Base-by-base conservation (phyloP, 2,113 vertebrate genomes). In the Cnemophilus loriae region DNA sequence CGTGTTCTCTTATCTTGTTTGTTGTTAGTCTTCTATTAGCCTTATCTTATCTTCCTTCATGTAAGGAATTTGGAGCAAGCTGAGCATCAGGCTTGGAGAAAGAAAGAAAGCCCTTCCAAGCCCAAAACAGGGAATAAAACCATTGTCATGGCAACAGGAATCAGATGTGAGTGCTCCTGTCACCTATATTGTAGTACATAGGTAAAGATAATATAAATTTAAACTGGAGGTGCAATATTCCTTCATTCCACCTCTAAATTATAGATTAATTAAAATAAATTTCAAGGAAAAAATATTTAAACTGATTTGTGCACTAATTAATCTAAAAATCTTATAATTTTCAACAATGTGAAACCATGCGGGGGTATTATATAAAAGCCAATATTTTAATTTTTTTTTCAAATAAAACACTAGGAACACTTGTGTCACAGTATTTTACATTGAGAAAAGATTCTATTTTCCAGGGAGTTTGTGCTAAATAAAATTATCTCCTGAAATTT, bases 121-220 rank as follows among this genome's bases (percentile, higher is more conserved):
- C 53, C 87, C 47, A 67, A 56, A 77, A 70, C 9, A 86, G 42
- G 42, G 22, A 84, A 44, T 55, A 80, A 84, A 65, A 35, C 55
- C 77, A 96, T 97, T 95, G 91, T 93, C 97, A 97, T 95, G 77
- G 97, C 71, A 93, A 98, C 73, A 60, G 65, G 33, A 90, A 87
- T 82, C 37, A 80, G 46, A 91, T 75, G 24, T 27, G 47, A 87
- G 61, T 80, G 65, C 52, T 84, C 68, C 24, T 64, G 52, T 15
- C 76, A 44, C 46, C 4, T 67, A 23, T 93, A 68, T 86, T 82
- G 47, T 80, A 37, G 39, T 32, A 74, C 70, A 55, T 49, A 78
- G 46, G 53, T 77, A 79, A 94, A 89, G 95, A 88, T 24, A 67
- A n/a, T 39, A 35, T 76, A 47, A 56, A 71, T 55, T 84, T 81